Evolutionary conservation across 2,113 vertebrate genomes (phyloP).

Genomic region (Mobula hypostoma): DNA sequence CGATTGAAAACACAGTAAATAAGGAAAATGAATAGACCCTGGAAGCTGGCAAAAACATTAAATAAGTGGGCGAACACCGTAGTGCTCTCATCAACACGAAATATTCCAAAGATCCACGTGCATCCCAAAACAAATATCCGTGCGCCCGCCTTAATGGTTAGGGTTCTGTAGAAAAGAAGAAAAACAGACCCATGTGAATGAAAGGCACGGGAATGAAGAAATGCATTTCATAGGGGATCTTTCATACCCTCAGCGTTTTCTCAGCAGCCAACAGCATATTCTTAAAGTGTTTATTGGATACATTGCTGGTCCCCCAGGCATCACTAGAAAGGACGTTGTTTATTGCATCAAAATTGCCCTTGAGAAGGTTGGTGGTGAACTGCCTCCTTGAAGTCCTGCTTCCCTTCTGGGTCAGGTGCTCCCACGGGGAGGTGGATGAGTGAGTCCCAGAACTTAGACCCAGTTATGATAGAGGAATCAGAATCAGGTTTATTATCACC

Average conservation of each 20-base stretch:
- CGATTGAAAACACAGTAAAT: background rate
- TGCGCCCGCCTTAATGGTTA: background rate
- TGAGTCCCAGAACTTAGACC: no score
- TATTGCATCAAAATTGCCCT: no score
- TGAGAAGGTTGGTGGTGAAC: no score
- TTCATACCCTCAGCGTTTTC: background rate
- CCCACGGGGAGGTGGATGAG: no score
- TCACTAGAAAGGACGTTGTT: no score
- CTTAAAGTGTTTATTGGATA: background rate
- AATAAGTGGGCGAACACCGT: background rate
- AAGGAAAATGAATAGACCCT: background rate
- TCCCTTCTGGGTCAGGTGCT: no score
- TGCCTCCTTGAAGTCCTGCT: no score
- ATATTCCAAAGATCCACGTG: slow-evolving; percentile 3
- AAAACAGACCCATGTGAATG: background rate
- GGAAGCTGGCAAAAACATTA: background rate
- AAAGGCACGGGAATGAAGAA: background rate
- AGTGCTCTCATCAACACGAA: background rate
- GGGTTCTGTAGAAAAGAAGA: background rate
- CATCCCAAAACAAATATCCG: background rate
- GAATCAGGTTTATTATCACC: no score
- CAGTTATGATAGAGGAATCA: no score
- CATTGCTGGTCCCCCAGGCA: no score
- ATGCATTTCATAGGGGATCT: background rate
- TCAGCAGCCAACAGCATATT: background rate